These are phyloP conservation scores for Dryobotodes eremita DNA, from an alignment of 2,888 invertebrate species.

Conservation along the genomic window DNA sequence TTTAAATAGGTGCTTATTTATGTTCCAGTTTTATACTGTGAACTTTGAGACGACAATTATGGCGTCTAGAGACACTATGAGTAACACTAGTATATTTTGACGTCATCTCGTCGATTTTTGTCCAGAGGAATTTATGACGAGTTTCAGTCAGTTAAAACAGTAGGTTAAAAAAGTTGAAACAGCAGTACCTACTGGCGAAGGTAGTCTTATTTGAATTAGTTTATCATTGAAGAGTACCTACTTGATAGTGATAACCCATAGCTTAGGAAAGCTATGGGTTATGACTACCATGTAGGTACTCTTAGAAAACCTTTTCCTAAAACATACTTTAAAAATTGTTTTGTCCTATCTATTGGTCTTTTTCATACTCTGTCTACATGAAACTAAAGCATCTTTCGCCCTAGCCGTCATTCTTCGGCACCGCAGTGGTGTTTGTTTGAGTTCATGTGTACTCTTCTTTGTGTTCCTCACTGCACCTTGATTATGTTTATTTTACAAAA, in stretches of 20 bases:
- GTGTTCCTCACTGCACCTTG: constrained; percentile 50
- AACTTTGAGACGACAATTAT: constrained; percentile 13
- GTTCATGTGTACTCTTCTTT: constrained; percentile 44
- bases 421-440: constrained; percentile 39
- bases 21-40: constrained; percentile 20
- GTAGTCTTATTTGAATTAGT: neutral
- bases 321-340: neutral
- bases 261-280: neutral
- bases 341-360: neutral
- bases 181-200: neutral
- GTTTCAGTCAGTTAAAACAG: neutral
- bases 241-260: too few species aligned
- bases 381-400: neutral
- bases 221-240: neutral
- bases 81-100: constrained; percentile 12
- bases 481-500: constrained; percentile 70
- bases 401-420: neutral
- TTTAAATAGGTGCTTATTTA: constrained; percentile 32
- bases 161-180: neutral
- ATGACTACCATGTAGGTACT: neutral
- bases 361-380: constrained; percentile 3
- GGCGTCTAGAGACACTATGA: neutral
- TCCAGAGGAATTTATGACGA: neutral
- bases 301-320: neutral
- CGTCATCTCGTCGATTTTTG: neutral